Evolutionary conservation across 1,140 invertebrate genomes (phyloP), one percentile per base, ranked within the genome.

Genomic region (Oscheius sp.): DNA sequence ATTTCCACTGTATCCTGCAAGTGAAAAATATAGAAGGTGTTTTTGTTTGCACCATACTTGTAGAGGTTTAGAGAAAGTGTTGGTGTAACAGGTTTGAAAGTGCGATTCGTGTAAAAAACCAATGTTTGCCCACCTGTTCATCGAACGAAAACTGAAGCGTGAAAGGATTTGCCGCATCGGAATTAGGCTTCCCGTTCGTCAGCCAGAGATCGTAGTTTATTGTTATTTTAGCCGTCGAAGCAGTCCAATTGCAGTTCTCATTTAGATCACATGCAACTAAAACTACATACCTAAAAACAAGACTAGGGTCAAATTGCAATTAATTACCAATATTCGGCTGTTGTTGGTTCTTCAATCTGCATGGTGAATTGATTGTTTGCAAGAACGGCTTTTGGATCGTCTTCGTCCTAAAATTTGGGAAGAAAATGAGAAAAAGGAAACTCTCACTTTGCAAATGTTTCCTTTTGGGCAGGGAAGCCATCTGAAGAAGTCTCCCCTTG

Each of bases 91-190:
- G n/a, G 52, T 18, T 32, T n/a, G 15, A 3, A 62, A 26, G 23
- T 63, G 18, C 66, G 62, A 74, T 62, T 2, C 10, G 10, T 46
- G 13, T 36, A 46, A 35, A 42, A 49, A 23, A 74, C 23, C 7
- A 58, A 58, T 58, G 20, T 20, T 45, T 23, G 18, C 67, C 45
- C 78, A 88, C 88, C 84, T 95, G 93, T 84, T 91, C 89, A 85
- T 98, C 94, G 87, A 95, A 97, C 1, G 94, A 96, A 85, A 96
- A 97, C 85, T 98, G 94, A 87, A 94, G 94, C 72, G 92, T 90
- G 79, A 97, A 89, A 69, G 91, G 91, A 85, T 93, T 94, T 74
- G 90, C 90, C 28, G 79, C 71, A 65, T 89, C 88, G 72, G 88
- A 87, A 80, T 93, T 92, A 0, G 95, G 94, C 86, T 94, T 92